phyloP scores from a whole-genome alignment of 2,113 vertebrate species.

The Alligator sinensis region DNA sequence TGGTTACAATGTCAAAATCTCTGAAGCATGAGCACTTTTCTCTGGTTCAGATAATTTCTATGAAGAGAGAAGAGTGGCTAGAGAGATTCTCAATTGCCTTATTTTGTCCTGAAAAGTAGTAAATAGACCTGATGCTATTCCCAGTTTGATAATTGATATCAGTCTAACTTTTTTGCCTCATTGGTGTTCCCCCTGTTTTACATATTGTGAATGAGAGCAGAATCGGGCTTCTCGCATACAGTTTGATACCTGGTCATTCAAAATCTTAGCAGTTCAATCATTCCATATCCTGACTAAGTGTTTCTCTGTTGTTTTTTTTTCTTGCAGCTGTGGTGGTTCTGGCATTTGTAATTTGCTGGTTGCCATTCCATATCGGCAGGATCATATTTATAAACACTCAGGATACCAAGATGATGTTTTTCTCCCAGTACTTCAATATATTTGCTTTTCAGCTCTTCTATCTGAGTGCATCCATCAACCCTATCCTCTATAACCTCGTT shows the following conservation, averaged over 20 bases:
- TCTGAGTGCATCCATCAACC: constrained; percentile 89
- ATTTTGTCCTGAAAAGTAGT: background rate
- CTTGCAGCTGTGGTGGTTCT: constrained; percentile 86
- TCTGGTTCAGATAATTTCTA: background rate
- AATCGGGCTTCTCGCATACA: background rate
- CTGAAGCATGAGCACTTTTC: background rate
- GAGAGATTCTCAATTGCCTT: background rate
- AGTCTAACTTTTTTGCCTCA: background rate
- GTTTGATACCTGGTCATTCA: background rate
- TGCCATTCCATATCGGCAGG: constrained; percentile 89
- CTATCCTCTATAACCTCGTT: constrained; percentile 90
- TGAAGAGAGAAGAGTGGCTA: background rate
- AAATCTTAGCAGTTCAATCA: background rate
- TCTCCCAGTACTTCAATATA: constrained; percentile 91
- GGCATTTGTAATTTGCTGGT: constrained; percentile 90
- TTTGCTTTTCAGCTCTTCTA: constrained; percentile 91
- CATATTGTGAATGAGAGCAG: background rate
- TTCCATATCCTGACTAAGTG: background rate
- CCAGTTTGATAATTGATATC: background rate
- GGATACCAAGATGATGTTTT: constrained; percentile 77
- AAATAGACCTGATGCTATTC: background rate
- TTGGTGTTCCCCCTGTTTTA: background rate
- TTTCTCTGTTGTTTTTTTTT: constrained; percentile 55
- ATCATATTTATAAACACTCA: constrained; percentile 86
- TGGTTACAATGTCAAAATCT: background rate